A percentile compares a stretch with the other conserved stretches of the same genome.
Evolutionary conservation across 2,113 vertebrate species (phyloP).

Genomic region (Otocyon megalotis): DNA sequence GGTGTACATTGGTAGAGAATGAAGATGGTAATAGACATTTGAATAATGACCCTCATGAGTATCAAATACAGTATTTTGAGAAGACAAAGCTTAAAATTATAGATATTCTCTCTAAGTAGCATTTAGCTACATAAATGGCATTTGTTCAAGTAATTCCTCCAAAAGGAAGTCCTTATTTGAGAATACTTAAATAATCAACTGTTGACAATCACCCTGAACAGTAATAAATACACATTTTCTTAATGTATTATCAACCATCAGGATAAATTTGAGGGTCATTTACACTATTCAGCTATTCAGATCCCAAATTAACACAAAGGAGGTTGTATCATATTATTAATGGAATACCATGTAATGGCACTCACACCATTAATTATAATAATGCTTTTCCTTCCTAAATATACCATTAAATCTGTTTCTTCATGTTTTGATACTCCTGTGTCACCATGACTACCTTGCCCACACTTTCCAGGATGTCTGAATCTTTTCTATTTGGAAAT

Average conservation of each 20-base stretch:
- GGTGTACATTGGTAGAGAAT: neutral
- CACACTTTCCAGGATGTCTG: neutral
- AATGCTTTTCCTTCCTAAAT: neutral
- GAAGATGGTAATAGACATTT: neutral
- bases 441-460: neutral
- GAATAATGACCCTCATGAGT: neutral
- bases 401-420: constrained; percentile 14
- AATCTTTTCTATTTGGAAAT: constrained; percentile 59
- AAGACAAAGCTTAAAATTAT: constrained; percentile 26
- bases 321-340: neutral
- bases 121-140: neutral
- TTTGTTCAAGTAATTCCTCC: neutral
- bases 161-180: neutral
- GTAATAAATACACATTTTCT: neutral
- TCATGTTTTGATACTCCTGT: neutral
- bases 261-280: constrained; percentile 1
- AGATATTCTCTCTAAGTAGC: neutral
- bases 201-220: neutral
- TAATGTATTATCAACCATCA: neutral
- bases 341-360: neutral
- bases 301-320: constrained; percentile 28
- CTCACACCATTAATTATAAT: neutral
- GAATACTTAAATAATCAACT: neutral
- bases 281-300: neutral
- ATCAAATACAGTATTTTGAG: neutral